phyloP scores from a whole-genome alignment of 2,797 vertebrate species.

The Urocyon cinereoargenteus region DNA sequence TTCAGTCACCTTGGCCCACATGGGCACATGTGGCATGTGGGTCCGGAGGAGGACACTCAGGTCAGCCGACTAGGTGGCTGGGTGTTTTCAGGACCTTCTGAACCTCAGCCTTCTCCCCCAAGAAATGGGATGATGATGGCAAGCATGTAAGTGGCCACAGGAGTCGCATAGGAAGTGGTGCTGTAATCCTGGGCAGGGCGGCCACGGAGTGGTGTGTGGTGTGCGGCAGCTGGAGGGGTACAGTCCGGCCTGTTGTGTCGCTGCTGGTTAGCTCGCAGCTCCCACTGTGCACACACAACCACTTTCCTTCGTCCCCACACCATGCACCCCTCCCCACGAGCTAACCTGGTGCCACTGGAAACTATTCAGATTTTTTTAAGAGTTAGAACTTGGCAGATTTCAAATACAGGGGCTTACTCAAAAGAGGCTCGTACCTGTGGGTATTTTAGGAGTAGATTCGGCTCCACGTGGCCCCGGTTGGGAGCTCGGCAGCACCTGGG shows the following conservation, averaged over 20 bases:
- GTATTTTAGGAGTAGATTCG: not conserved
- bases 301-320: not conserved
- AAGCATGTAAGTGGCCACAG: not conserved
- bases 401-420: not conserved
- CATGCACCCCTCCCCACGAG: too few species aligned
- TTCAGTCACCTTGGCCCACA: not conserved
- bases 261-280: not conserved
- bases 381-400: not conserved
- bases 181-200: too few species aligned
- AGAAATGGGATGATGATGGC: not conserved
- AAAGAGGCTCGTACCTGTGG: not conserved
- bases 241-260: too few species aligned
- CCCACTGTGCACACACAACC: rapidly evolving
- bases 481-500: not conserved
- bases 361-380: not conserved
- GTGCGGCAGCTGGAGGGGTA: too few species aligned
- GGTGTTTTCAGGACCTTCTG: not conserved
- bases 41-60: not conserved
- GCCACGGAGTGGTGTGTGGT: too few species aligned
- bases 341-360: not conserved
- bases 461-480: rapidly evolving
- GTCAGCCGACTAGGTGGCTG: rapidly evolving
- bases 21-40: rapidly evolving
- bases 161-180: not conserved
- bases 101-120: not conserved